These are phyloP conservation scores for Crypturellus tataupa DNA, from an alignment of 2,797 vertebrate genomes.

Conservation along the genomic window DNA sequence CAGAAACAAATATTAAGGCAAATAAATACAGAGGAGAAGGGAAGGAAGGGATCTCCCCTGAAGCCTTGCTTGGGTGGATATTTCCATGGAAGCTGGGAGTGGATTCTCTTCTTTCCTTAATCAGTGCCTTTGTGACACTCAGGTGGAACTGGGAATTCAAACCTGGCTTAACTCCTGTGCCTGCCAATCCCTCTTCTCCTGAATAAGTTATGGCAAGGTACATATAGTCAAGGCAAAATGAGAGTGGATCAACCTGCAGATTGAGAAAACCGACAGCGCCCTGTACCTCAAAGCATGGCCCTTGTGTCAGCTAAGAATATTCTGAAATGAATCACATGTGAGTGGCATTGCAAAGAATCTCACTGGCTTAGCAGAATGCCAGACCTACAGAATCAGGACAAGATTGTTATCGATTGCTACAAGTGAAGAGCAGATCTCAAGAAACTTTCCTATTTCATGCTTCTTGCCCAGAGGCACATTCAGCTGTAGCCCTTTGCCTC, in stretches of 20 bases:
- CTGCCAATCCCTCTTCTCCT: not conserved
- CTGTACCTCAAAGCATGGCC: not conserved
- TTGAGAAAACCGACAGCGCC: not conserved
- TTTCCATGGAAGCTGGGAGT: not conserved
- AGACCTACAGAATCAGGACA: not conserved
- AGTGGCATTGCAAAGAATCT: not conserved
- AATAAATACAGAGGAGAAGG: not conserved
- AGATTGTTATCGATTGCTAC: not conserved
- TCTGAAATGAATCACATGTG: not conserved
- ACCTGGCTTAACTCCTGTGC: not conserved
- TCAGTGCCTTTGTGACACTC: not conserved
- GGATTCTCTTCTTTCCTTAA: not conserved
- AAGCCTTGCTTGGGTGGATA: not conserved
- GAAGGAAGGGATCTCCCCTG: not conserved
- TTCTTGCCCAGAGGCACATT: not conserved
- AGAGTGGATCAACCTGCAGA: not conserved
- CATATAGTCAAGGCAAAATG: conserved; percentile 37
- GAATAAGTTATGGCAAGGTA: not conserved
- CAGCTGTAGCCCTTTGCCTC: not conserved
- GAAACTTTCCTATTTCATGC: not conserved
- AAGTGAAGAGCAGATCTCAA: not conserved
- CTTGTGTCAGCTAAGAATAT: not conserved
- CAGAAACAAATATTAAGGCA: not conserved
- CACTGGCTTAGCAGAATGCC: not conserved
- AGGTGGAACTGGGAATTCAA: not conserved